phyloP scores from a whole-genome alignment of 2,797 vertebrate species.

The Artibeus jamaicensis region DNA sequence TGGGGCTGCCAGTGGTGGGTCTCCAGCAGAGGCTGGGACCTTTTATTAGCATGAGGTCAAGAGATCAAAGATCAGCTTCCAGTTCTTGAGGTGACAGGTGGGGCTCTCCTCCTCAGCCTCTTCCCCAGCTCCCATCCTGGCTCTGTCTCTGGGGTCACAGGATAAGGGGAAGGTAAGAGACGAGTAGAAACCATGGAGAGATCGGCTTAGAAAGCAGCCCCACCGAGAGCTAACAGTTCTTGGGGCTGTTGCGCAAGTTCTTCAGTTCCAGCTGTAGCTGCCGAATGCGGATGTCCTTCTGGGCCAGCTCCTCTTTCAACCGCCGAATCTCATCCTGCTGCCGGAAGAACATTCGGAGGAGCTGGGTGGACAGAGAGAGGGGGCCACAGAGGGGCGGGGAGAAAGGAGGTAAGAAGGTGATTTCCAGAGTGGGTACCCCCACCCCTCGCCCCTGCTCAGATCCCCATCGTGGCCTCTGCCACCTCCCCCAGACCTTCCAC shows the following conservation, averaged over 20 bases:
- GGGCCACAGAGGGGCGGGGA: not conserved
- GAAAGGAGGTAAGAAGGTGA: not conserved
- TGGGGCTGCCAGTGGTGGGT: not conserved
- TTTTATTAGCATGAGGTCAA: slow-evolving; percentile 67
- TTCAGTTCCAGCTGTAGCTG: slow-evolving; percentile 97
- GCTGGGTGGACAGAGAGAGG: slow-evolving; percentile 80
- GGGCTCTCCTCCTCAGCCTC: slow-evolving; percentile 12
- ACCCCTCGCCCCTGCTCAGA: not conserved
- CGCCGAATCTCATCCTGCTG: slow-evolving; percentile 97
- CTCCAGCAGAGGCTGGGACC: slow-evolving; percentile 41
- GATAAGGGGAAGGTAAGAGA: slow-evolving; percentile 70
- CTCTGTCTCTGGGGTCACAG: slow-evolving; percentile 61
- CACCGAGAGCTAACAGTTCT: slow-evolving; percentile 89
- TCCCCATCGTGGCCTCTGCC: not conserved
- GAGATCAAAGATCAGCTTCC: slow-evolving; percentile 73
- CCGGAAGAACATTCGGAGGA: slow-evolving; percentile 97
- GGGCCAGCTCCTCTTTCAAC: slow-evolving; percentile 93
- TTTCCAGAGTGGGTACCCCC: not conserved
- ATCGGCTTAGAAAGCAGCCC: slow-evolving; percentile 71
- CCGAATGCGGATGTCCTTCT: slow-evolving; percentile 94
- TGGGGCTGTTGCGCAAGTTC: slow-evolving; percentile 95
- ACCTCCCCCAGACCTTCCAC: not conserved
- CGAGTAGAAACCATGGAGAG: slow-evolving; percentile 76
- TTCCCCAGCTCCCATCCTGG: slow-evolving; percentile 52
- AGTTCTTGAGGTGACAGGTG: slow-evolving; percentile 60